Conservation (phyloP, 2,888 invertebrate genomes). For the Strigamia transsilvanica region DNA sequence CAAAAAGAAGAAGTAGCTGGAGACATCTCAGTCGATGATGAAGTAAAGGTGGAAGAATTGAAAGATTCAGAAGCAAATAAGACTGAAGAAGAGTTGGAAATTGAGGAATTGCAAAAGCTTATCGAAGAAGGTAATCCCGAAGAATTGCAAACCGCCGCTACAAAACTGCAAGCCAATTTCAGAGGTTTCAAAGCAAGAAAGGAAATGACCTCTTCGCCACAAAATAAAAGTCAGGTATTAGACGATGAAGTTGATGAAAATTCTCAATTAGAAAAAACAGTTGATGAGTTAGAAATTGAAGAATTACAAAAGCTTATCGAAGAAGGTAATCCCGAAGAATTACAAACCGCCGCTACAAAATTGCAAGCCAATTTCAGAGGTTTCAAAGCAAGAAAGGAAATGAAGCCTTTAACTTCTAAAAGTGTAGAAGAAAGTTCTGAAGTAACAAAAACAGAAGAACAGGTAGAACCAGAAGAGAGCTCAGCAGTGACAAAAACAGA, state of each 20-base stretch:
- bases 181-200: constrained; percentile 50
- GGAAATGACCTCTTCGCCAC: background rate
- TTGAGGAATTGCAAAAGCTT: constrained; percentile 13
- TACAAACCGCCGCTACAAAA: background rate
- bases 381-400: background rate
- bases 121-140: constrained; percentile 13
- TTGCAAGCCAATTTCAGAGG: constrained; percentile 27
- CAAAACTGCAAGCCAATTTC: constrained; percentile 46
- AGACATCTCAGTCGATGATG: background rate
- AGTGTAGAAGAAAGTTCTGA: too few relatives aligned
- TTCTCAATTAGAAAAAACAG: background rate
- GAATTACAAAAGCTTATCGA: background rate
- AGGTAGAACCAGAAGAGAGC: too few relatives aligned
- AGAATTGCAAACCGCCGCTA: constrained; percentile 48
- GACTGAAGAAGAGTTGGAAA: background rate
- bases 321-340: background rate
- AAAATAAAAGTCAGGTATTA: too few relatives aligned
- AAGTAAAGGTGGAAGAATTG: background rate
- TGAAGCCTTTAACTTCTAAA: too few relatives aligned
- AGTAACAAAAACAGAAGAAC: too few relatives aligned
- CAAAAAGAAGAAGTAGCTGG: background rate
- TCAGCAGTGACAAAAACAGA: too few relatives aligned
- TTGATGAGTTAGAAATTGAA: background rate
- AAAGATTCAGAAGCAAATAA: background rate
- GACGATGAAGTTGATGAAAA: background rate